Evolutionary conservation across 2,888 invertebrate species (phyloP), one percentile per base, ranked within the genome.

Genomic region (Microctonus hyperodae): DNA sequence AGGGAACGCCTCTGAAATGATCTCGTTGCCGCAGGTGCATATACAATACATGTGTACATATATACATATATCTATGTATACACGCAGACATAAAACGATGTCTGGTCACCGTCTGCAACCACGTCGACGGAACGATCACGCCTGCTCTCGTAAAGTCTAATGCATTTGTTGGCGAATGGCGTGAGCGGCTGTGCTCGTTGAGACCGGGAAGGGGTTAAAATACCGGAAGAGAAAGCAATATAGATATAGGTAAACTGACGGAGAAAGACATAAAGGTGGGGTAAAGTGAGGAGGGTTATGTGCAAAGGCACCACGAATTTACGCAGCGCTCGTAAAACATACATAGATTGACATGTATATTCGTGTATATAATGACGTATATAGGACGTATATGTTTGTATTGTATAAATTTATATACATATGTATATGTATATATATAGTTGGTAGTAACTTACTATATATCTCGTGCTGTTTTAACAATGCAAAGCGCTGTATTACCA

Each of bases 121-220:
- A 58, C 57, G 64, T 59, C 69, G 69, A 73, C 73, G 70, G 75
- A 78, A 78, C 78, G 61, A 62, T 53, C 35, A 20, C 74, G 75
- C 75, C 71, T 73, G 73, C 76, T 72, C 75, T 74, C 78, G 75
- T 81, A 81, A 81, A 81, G 75, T 77, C 79, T 80, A 78, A 81
- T 79, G 79, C 79, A 75, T 79, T 79, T 77, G 78, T 76, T 76
- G 76, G 73, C 75, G 76, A 73, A 74, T 75, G 73, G 74, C 65
- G 69, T 64, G 56, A 35, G 28, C 66, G 69, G 64, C 70, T 53
- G 16, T 0, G 25, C n/a, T n/a, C 28, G 28, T 7, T 10, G n/a
- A 5, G 13, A 53, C n/a, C 23, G 11, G n/a, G 16, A 28, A 28
- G 28, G 25, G 53, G 64, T 37, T 37, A 4, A 37, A 37, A n/a